Percentiles rank a stretch among this genome's conserved stretches.
These are phyloP conservation scores for Haplotaxodon microlepis DNA, from an alignment of 2,113 vertebrate species.

Conservation along the genomic window DNA sequence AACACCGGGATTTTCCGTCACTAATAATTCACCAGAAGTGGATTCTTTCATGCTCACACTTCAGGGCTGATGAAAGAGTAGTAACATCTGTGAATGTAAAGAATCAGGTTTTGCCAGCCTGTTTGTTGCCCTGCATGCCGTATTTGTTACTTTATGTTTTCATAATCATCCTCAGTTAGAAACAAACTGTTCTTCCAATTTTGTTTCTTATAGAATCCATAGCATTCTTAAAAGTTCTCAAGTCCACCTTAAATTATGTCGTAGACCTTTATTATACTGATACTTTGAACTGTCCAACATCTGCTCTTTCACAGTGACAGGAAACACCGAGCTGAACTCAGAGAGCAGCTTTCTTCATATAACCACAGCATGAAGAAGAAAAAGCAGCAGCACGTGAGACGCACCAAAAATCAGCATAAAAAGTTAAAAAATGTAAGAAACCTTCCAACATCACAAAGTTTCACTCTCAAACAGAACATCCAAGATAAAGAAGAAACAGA, in stretches of 20 bases:
- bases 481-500: not conserved
- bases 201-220: rapidly evolving
- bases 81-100: not conserved
- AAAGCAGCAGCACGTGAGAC: not conserved
- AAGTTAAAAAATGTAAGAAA: not conserved
- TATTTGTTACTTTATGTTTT: not conserved
- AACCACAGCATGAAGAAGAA: not conserved
- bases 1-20: not conserved
- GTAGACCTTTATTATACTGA: not conserved
- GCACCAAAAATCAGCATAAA: not conserved
- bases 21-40: not conserved
- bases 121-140: not conserved
- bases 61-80: not conserved
- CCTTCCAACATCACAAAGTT: not conserved
- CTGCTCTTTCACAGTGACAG: not conserved
- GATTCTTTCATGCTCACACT: not conserved
- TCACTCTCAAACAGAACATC: not conserved
- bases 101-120: not conserved
- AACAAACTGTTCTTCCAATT: not conserved
- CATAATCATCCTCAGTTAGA: not conserved
- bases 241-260: rapidly evolving
- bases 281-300: not conserved
- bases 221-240: not conserved
- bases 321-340: not conserved
- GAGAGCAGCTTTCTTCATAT: not conserved